These are phyloP conservation scores for Amphimallon solstitiale DNA, from an alignment of 2,888 invertebrate genomes.

Conservation along the genomic window DNA sequence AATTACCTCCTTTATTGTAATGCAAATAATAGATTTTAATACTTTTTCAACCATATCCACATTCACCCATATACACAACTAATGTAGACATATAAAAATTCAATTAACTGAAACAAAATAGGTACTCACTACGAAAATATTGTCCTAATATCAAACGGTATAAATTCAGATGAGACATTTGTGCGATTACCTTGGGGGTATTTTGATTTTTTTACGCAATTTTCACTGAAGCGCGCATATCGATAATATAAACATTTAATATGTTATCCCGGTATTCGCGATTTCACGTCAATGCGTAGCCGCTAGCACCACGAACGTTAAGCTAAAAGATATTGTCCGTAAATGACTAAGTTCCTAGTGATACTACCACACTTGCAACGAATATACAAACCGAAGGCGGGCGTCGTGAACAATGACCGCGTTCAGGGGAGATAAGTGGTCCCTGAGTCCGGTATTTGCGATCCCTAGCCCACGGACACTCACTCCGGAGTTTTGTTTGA, in stretches of 20 bases:
- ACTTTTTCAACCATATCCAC: neutral
- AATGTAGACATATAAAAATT: neutral
- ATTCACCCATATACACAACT: neutral
- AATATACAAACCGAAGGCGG: neutral
- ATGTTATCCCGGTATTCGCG: too few species aligned
- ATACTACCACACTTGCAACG: neutral
- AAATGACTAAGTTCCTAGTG: neutral
- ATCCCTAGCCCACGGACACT: too few species aligned
- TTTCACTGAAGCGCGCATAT: neutral
- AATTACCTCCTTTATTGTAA: too few species aligned
- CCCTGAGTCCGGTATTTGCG: too few species aligned
- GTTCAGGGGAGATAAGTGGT: too few species aligned
- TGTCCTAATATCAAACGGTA: constrained; percentile 43
- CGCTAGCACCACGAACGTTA: neutral
- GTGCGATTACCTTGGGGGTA: constrained; percentile 11
- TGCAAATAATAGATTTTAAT: too few species aligned
- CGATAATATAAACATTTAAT: too few species aligned
- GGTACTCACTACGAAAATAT: constrained; percentile 46
- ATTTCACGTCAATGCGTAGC: too few species aligned
- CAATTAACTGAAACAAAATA: constrained; percentile 8
- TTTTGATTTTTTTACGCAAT: too few species aligned
- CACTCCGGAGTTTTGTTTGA: too few species aligned
- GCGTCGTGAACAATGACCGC: too few species aligned
- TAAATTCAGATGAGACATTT: constrained; percentile 45
- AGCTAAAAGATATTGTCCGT: neutral